Base-by-base conservation (phyloP, 2,113 vertebrate genomes). In the Pedionomus torquatus region DNA sequence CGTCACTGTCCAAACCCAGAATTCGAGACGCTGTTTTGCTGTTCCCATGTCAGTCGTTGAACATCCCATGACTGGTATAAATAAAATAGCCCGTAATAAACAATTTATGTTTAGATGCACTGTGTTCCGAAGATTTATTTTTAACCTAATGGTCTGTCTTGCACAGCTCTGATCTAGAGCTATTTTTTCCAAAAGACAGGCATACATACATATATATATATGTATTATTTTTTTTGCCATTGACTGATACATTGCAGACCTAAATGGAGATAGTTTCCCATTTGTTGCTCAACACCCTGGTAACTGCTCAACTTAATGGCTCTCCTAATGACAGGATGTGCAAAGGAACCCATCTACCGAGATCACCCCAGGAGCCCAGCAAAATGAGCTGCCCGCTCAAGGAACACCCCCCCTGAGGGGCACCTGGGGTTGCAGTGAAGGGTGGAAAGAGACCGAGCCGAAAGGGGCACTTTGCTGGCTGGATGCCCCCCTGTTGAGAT, bases 11-110 rank as follows among this genome's bases (percentile, higher is more conserved):
- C 48, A 39, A n/a, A 26, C 4, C 13, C 43, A 25, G 35, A 84
- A 30, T 17, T 26, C 5, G 17, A 39, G 75, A 7, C 44, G 9
- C 0, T 4, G 48, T 48, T 44, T 49, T 39, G 74, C 82, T 30
- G 39, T 87, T 92, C 82, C 91, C 89, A 70, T 17, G 49, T 31
- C 93, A 82, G 60, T 6, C 35, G 58, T 12, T 68, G 46, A 74
- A 19, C 13, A 35, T 69, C 82, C 78, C 83, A 17, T 13, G 86
- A 20, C n/a, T 17, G 30, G 43, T 39, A 78, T 85, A 88, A 94
- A 92, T 78, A 82, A 88, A 88, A 64, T 5, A 64, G 48, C 63
- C 64, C 35, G 51, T 18, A 82, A 89, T 70, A 91, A 95, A 83
- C 80, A 61, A 57, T 17, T 37, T 76, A 52, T 80, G 77, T 83